Percentiles rank a stretch among this genome's conserved stretches.
These are phyloP conservation scores for Cerastis rubricosa DNA, from an alignment of 2,888 invertebrate genomes.

Conservation along the genomic window DNA sequence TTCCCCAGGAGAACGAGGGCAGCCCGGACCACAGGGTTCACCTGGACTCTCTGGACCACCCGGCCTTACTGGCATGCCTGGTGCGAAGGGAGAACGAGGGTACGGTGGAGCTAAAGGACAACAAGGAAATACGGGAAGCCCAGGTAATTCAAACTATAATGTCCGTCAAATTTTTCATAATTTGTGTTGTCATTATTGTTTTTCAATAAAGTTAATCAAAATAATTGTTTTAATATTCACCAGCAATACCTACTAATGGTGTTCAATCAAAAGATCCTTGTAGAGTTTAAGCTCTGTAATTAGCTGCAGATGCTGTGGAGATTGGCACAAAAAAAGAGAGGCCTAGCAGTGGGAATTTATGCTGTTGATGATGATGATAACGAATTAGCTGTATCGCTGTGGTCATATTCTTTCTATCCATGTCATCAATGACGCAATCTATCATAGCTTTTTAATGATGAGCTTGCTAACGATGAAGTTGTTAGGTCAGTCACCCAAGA, in stretches of 20 bases:
- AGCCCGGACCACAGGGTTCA: slow-evolving; percentile 93
- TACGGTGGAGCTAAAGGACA: slow-evolving; percentile 93
- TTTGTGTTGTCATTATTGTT: no score
- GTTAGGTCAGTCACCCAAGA: background rate
- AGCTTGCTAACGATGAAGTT: background rate
- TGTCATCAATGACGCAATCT: background rate
- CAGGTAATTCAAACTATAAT: slow-evolving; percentile 80
- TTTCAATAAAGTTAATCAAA: no score
- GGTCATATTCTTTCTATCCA: background rate
- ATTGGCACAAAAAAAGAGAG: no score
- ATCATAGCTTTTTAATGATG: background rate
- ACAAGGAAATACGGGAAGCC: slow-evolving; percentile 92
- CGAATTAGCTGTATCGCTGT: no score
- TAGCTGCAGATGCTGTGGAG: no score
- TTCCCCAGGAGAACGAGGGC: slow-evolving; percentile 94
- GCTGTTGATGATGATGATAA: no score
- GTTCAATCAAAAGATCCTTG: no score
- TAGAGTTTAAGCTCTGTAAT: no score
- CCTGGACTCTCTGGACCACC: slow-evolving; percentile 93
- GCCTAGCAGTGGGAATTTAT: no score
- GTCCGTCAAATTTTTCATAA: background rate
- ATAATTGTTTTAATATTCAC: no score
- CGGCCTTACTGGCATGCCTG: slow-evolving; percentile 93
- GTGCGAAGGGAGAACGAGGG: slow-evolving; percentile 94
- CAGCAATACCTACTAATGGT: no score